Evolutionary conservation across 2,113 vertebrate genomes (phyloP).

Genomic region (Muntiacus reevesi): DNA sequence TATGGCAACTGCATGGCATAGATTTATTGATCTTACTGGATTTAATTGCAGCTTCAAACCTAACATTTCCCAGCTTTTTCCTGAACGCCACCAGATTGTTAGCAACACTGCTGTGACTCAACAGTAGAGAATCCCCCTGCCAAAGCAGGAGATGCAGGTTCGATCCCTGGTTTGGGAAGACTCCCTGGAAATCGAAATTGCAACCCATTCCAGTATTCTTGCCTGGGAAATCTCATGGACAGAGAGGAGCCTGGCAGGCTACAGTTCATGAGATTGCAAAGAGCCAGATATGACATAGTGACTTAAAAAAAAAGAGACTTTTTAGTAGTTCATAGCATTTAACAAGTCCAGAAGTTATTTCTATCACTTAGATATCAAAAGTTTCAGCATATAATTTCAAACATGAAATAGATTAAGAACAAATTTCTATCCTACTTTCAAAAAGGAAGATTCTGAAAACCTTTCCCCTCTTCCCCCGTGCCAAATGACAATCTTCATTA

Average conservation of each 20-base stretch:
- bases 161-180: neutral
- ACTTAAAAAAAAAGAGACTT: neutral
- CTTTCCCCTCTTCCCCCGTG: neutral
- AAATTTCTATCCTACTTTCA: neutral
- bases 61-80: slow-evolving; percentile 91
- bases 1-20: neutral
- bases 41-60: slow-evolving; percentile 90
- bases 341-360: neutral
- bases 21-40: slow-evolving; percentile 95
- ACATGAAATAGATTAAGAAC: neutral
- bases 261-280: neutral
- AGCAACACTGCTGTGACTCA: slow-evolving; percentile 42
- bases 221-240: neutral
- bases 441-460: neutral
- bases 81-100: slow-evolving; percentile 88
- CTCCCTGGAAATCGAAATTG: neutral
- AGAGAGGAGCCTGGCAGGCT: neutral
- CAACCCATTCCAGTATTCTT: neutral
- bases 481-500: neutral
- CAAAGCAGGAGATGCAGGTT: neutral
- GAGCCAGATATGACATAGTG: neutral
- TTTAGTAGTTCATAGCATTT: neutral
- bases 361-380: neutral
- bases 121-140: neutral
- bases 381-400: neutral